phyloP scores from a whole-genome alignment of 1,140 invertebrate genomes.

The Dinothrombium tinctorium region DNA sequence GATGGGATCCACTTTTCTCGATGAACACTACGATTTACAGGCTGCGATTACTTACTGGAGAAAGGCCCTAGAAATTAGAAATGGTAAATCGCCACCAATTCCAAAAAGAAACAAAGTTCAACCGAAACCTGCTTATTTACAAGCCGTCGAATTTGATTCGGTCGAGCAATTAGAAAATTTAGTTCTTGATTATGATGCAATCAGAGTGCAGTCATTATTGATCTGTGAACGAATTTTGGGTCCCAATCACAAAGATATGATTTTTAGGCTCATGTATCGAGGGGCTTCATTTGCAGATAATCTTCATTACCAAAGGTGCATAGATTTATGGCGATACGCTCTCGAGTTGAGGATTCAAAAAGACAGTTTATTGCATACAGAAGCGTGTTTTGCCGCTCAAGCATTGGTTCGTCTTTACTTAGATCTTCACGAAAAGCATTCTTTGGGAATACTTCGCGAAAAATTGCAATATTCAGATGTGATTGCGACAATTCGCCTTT shows the following conservation, averaged over 20 bases:
- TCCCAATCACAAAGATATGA: constrained; percentile 50
- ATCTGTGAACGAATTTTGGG: constrained; percentile 60
- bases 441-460: constrained; percentile 26
- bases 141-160: constrained; percentile 41
- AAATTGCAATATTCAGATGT: constrained; percentile 43
- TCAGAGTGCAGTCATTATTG: constrained; percentile 53
- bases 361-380: constrained; percentile 38
- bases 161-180: constrained; percentile 41
- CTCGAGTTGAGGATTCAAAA: constrained; percentile 47
- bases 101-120: constrained; percentile 21
- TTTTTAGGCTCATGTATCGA: constrained; percentile 46
- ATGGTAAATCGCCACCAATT: constrained; percentile 12
- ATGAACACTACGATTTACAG: constrained; percentile 43
- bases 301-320: constrained; percentile 49
- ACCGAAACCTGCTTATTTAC: constrained; percentile 33
- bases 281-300: constrained; percentile 68
- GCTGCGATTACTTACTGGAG: constrained; percentile 30
- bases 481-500: constrained; percentile 19
- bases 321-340: constrained; percentile 44
- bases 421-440: constrained; percentile 40
- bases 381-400: constrained; percentile 58
- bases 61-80: constrained; percentile 24
- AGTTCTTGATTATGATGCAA: constrained; percentile 44
- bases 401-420: constrained; percentile 40
- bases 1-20: constrained; percentile 55